A percentile compares a stretch with the other conserved stretches of the same genome.
Evolutionary conservation across 1,140 invertebrate species (phyloP).

Genomic region (Drosophila ananassae): DNA sequence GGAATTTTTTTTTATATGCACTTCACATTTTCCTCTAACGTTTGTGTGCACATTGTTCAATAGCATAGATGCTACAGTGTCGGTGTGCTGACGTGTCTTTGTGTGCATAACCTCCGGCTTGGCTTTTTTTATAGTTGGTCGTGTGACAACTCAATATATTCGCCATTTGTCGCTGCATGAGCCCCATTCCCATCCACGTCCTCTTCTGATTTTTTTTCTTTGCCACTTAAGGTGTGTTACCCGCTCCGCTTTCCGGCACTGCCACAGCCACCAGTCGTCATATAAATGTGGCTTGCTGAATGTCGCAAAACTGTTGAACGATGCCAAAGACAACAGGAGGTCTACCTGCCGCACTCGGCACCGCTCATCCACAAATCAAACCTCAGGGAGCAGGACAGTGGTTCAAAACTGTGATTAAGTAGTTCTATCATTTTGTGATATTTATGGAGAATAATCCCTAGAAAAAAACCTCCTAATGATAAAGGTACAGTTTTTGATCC

Average conservation of each 20-base stretch:
- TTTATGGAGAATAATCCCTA: background rate
- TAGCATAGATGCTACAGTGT: constrained; percentile 45
- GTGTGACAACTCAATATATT: constrained; percentile 83
- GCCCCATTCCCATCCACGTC: constrained; percentile 7
- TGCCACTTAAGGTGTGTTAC: constrained; percentile 30
- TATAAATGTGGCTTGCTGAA: constrained; percentile 56
- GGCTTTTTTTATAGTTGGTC: constrained; percentile 44
- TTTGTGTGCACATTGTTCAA: constrained; percentile 71
- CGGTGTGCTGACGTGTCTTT: constrained; percentile 7
- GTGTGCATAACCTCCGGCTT: constrained; percentile 45
- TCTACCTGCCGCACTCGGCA: background rate
- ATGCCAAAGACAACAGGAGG: constrained; percentile 50
- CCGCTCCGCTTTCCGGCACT: constrained; percentile 3
- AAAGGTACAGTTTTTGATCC: background rate
- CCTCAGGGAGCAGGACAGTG: background rate
- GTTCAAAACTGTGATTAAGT: background rate
- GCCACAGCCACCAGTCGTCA: constrained; percentile 33
- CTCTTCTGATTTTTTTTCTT: background rate
- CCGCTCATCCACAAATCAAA: background rate
- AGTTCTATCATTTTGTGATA: background rate
- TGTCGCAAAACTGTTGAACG: constrained; percentile 78
- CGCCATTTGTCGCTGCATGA: constrained; percentile 78
- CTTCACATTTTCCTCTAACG: constrained; percentile 7
- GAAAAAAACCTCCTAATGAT: background rate
- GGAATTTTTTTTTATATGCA: background rate